Base-by-base conservation (phyloP, 2,888 invertebrate genomes). In the Hesperia comma region DNA sequence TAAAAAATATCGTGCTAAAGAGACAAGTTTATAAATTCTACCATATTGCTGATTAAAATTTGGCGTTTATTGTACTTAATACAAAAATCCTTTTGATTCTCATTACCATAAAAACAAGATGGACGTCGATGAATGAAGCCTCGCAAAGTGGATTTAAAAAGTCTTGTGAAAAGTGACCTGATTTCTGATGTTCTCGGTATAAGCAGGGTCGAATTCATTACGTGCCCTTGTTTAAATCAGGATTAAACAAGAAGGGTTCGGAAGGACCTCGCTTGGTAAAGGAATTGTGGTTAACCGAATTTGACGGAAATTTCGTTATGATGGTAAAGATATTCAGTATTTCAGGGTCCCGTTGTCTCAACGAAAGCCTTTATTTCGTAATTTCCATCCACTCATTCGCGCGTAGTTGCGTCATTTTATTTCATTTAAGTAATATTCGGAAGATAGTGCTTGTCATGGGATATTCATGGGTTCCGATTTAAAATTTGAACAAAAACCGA, bases 201-300 rank as follows among this genome's bases (percentile, higher is more conserved):
- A 60, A 32, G 58, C 58, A 60, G 64, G 64, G 58, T 60, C 64
- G 53, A 33, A 26, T 41, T 60, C 58, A 53, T 66, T 53, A 51
- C 14, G 41, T 60, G 58, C 14, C 64, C 64, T 66, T 53, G 58
- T 66, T 66, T 64, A 58, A 64, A 64, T 57, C 64, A n/a, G 64
- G 57, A 64, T 51, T 64, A 57, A 63, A 58, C 41, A 17, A 58
- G 40, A 64, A 53, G 64, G 64, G 64, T 57, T 64, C 63, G 63
- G 57, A 64, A 41, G 49, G 63, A 40, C 57, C 64, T 58, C 58
- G 58, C 8, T 10, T 19, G 33, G 19, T 40, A 26, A 26, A 53
- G 19, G 19, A 53, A 53, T 32, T 53, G 53, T 53, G 32, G 53
- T 32, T 14, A 53, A 53, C 21, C 21, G 43, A 17, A 46, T 6